Conservation (phyloP, 2,888 invertebrate genomes). For the Mactromeris polynyma region DNA sequence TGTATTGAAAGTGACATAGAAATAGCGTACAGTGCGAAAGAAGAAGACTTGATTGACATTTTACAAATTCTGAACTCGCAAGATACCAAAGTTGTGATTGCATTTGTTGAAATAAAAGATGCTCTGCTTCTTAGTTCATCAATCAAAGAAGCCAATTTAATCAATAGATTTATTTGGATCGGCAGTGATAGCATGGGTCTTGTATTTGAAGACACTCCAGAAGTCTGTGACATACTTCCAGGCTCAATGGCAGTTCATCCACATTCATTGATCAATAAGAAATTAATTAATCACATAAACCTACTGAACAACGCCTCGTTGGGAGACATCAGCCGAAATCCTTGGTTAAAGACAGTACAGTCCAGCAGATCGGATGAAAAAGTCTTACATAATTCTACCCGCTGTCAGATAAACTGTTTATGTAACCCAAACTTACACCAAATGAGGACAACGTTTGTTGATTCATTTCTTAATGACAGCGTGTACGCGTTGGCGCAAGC, state of each 20-base stretch:
- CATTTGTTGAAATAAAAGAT: constrained; percentile 81
- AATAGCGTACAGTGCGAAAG: constrained; percentile 48
- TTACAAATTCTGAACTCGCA: constrained; percentile 32
- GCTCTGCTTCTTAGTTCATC: constrained; percentile 71
- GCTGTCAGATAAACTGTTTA: not conserved
- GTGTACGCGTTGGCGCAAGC: constrained; percentile 78
- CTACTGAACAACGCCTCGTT: not conserved
- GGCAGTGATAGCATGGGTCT: constrained; percentile 81
- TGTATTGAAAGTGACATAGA: constrained; percentile 79
- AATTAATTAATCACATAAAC: constrained; percentile 46
- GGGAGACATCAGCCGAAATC: constrained; percentile 43
- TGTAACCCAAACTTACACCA: constrained; percentile 7
- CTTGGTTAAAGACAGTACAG: constrained; percentile 44
- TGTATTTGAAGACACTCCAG: constrained; percentile 60
- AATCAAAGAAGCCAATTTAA: constrained; percentile 63
- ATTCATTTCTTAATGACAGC: constrained; percentile 73
- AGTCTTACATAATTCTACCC: not conserved
- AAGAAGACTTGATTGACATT: constrained; percentile 40
- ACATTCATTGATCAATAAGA: constrained; percentile 27
- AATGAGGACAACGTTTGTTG: constrained; percentile 61
- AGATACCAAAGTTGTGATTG: constrained; percentile 78
- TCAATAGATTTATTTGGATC: constrained; percentile 82
- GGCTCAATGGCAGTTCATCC: constrained; percentile 70
- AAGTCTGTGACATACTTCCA: constrained; percentile 56
- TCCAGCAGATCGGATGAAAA: not conserved